Conservation (phyloP, 2,797 vertebrate genomes). For the Okamejei kenojei region DNA sequence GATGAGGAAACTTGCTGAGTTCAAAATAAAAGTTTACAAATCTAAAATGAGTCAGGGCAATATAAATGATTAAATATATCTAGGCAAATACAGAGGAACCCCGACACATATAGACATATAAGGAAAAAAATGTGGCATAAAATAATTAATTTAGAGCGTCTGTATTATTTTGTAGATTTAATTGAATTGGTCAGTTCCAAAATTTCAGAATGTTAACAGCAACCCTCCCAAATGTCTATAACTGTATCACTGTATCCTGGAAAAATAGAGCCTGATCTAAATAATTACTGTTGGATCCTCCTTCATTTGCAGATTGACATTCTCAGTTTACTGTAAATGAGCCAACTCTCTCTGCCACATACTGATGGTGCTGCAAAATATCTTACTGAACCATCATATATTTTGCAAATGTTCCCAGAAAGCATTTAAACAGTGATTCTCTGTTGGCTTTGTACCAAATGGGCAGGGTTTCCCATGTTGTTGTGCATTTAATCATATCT, state of each 20-base stretch:
- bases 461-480: neutral
- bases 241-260: neutral
- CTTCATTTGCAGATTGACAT: neutral
- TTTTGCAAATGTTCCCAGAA: neutral
- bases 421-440: neutral
- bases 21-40: neutral
- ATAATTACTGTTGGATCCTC: neutral
- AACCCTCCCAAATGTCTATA: neutral
- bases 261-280: neutral
- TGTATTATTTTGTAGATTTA: neutral
- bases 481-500: neutral
- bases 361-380: neutral
- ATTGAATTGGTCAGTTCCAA: conserved; percentile 13
- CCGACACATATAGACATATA: neutral
- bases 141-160: neutral
- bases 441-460: neutral
- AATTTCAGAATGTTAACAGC: neutral
- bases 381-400: neutral
- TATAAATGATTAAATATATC: conserved; percentile 22
- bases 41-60: neutral
- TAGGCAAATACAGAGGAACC: neutral
- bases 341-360: neutral
- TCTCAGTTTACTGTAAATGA: neutral
- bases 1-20: neutral
- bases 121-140: neutral